Percentiles rank a stretch among this genome's conserved stretches.
These are phyloP conservation scores for Limnodromus scolopaceus DNA, from an alignment of 2,797 vertebrate genomes.

Conservation along the genomic window DNA sequence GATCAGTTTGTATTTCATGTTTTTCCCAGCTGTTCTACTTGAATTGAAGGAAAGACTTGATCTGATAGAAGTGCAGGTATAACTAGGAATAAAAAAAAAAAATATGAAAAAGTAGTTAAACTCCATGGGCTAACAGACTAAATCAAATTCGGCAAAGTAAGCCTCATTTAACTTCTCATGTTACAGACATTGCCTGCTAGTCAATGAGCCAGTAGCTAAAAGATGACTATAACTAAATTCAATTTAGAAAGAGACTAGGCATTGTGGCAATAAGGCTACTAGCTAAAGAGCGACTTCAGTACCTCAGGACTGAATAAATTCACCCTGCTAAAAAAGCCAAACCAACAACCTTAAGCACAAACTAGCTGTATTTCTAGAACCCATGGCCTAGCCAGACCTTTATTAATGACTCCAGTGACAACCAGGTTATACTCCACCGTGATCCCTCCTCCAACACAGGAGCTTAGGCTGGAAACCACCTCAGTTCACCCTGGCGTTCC, in stretches of 20 bases:
- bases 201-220: neutral
- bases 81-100: slow-evolving; percentile 74
- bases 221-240: neutral
- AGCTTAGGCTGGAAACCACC: neutral
- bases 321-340: neutral
- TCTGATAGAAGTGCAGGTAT: slow-evolving; percentile 85
- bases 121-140: neutral
- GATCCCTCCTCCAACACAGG: neutral
- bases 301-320: neutral
- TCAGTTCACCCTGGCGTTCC: neutral
- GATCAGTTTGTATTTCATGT: slow-evolving; percentile 87
- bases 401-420: neutral
- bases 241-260: neutral
- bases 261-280: neutral
- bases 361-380: neutral
- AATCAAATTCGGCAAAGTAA: neutral
- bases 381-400: neutral
- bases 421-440: neutral
- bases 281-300: neutral
- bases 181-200: neutral
- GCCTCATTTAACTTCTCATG: neutral
- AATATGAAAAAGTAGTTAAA: neutral
- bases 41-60: slow-evolving; percentile 87
- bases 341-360: neutral
- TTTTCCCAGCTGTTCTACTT: slow-evolving; percentile 77